Evolutionary conservation across 2,888 invertebrate genomes (phyloP).

Genomic region (Artemia sinica): DNA sequence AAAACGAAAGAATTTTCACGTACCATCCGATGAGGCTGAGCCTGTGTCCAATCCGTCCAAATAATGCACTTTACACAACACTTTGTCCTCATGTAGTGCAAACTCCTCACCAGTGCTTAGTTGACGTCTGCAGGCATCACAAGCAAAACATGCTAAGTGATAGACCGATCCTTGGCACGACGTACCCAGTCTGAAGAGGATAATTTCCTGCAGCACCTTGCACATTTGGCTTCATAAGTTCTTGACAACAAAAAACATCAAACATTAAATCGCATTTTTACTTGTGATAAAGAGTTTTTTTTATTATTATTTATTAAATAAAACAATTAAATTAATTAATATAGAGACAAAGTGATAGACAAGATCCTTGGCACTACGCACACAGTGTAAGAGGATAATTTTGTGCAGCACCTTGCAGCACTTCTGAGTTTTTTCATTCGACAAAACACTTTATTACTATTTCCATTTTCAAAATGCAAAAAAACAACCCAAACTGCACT

Average conservation of each 20-base stretch:
- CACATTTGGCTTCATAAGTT: conserved; percentile 88
- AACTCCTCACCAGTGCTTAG: conserved; percentile 91
- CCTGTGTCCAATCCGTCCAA: conserved; percentile 77
- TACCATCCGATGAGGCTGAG: conserved; percentile 59
- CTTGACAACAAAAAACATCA: conserved; percentile 35
- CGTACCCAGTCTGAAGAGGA: conserved; percentile 95
- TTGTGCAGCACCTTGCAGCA: conserved; percentile 69
- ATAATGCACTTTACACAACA: conserved; percentile 94
- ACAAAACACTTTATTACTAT: too few relatives aligned
- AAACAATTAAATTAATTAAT: too few relatives aligned
- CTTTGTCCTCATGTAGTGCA: conserved; percentile 78
- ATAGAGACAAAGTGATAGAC: conserved; percentile 98
- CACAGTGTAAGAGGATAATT: conserved; percentile 92
- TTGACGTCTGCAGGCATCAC: conserved; percentile 84
- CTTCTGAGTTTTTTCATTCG: too few relatives aligned
- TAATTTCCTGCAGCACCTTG: conserved; percentile 81
- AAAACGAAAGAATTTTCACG: conserved; percentile 27
- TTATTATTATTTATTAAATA: too few relatives aligned
- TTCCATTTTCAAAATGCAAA: too few relatives aligned
- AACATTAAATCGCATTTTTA: too few relatives aligned
- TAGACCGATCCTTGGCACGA: conserved; percentile 84
- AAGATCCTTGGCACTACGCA: conserved; percentile 76
- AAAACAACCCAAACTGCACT: too few relatives aligned
- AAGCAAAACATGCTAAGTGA: conserved; percentile 96
- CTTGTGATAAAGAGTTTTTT: too few relatives aligned